Percentiles rank a stretch among this genome's conserved stretches.
phyloP scores from a whole-genome alignment of 2,888 invertebrate genomes.

The Anticlea derivata region DNA sequence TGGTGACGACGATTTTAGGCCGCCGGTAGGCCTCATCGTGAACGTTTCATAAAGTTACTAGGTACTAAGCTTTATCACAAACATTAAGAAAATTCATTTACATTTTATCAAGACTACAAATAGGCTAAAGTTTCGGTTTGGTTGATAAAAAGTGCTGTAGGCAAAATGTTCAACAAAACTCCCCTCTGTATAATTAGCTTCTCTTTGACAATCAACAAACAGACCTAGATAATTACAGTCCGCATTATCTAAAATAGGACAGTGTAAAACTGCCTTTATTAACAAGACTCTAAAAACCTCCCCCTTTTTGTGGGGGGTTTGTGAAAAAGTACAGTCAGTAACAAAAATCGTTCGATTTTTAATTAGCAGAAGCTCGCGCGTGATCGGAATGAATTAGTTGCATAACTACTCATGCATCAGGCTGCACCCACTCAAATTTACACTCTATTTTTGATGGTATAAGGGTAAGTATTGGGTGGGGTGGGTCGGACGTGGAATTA shows the following conservation, averaged over 20 bases:
- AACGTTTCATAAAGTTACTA: too few species aligned
- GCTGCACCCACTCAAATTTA: conserved; percentile 7
- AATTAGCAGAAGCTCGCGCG: conserved; percentile 72
- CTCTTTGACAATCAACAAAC: conserved; percentile 26
- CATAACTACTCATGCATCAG: conserved; percentile 56
- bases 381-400: conserved; percentile 70
- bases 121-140: too few species aligned
- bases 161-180: conserved; percentile 1
- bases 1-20: too few species aligned
- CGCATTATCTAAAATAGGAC: conserved; percentile 12
- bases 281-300: conserved; percentile 22
- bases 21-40: too few species aligned
- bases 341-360: conserved; percentile 82
- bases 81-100: too few species aligned
- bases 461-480: conserved; percentile 12
- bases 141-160: neutral
- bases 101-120: too few species aligned
- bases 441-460: conserved; percentile 2
- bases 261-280: conserved; percentile 20
- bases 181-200: conserved; percentile 19
- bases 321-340: conserved; percentile 61
- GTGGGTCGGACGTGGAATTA: conserved; percentile 47
- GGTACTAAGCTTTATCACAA: too few species aligned
- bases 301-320: too few species aligned
- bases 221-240: conserved; percentile 15